Conservation (phyloP, 2,797 vertebrate species). For the Falco biarmicus region DNA sequence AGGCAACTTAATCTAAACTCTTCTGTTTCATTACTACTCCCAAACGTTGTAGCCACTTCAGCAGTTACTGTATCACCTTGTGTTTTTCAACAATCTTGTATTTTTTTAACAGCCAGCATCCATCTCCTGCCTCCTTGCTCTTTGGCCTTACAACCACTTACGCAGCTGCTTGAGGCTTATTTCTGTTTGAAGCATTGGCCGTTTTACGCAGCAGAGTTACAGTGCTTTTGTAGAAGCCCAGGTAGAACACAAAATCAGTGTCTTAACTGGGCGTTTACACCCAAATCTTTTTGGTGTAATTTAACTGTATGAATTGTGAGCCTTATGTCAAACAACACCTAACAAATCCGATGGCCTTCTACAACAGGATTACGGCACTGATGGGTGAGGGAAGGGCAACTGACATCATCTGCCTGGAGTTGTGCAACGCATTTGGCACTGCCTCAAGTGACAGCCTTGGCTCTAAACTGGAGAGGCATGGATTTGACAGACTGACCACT, state of each 20-base stretch:
- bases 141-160: neutral
- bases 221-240: neutral
- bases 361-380: rapidly evolving
- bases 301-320: neutral
- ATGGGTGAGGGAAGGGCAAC: neutral
- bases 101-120: neutral
- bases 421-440: neutral
- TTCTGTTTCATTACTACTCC: neutral
- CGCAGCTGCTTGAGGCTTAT: neutral
- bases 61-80: neutral
- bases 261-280: neutral
- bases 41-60: neutral
- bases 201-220: neutral
- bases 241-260: neutral
- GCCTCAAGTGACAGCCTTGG: neutral
- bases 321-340: neutral
- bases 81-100: neutral
- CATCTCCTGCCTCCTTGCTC: neutral
- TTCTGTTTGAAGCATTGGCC: neutral
- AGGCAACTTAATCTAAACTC: neutral
- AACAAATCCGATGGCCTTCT: neutral
- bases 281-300: neutral
- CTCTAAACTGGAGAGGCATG: neutral
- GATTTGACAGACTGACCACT: neutral
- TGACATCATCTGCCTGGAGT: neutral